phyloP scores from a whole-genome alignment of 1,140 invertebrate genomes.

The Leptopilina boulardi region DNA sequence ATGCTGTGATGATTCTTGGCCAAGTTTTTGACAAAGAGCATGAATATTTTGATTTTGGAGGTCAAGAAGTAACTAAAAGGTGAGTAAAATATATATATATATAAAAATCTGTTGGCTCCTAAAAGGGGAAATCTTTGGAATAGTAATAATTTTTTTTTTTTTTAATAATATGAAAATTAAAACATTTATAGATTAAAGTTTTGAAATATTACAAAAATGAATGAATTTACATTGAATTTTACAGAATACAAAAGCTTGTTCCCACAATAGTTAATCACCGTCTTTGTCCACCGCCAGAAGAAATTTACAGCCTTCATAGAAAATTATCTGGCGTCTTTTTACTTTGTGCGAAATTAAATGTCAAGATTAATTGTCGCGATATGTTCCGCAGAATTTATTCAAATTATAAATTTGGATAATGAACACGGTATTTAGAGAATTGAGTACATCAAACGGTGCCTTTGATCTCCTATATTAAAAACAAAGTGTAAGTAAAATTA shows the following conservation, averaged over 20 bases:
- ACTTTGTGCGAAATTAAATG: conserved; percentile 92
- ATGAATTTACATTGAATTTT: conserved; percentile 45
- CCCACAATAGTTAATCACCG: conserved; percentile 96
- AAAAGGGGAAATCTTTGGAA: no score
- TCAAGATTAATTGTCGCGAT: conserved; percentile 89
- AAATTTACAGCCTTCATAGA: conserved; percentile 98
- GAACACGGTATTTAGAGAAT: not conserved
- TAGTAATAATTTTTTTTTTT: no score
- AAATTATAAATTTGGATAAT: conserved; percentile 78
- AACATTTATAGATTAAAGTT: no score
- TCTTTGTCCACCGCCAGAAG: conserved; percentile 97
- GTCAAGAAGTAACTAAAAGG: conserved; percentile 80
- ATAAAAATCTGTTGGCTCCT: no score
- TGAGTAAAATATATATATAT: no score
- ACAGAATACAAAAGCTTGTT: conserved; percentile 87
- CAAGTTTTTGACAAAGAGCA: conserved; percentile 89
- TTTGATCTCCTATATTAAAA: not conserved
- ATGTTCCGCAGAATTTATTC: conserved; percentile 90
- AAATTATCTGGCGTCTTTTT: conserved; percentile 99
- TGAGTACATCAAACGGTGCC: not conserved
- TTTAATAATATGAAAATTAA: no score
- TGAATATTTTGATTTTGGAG: conserved; percentile 91
- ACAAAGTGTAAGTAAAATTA: not conserved
- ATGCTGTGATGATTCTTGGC: conserved; percentile 96
- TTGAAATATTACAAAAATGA: no score